Percentiles rank a stretch among this genome's conserved stretches.
phyloP scores from a whole-genome alignment of 2,888 invertebrate genomes.

The Eristalinus aeneus region DNA sequence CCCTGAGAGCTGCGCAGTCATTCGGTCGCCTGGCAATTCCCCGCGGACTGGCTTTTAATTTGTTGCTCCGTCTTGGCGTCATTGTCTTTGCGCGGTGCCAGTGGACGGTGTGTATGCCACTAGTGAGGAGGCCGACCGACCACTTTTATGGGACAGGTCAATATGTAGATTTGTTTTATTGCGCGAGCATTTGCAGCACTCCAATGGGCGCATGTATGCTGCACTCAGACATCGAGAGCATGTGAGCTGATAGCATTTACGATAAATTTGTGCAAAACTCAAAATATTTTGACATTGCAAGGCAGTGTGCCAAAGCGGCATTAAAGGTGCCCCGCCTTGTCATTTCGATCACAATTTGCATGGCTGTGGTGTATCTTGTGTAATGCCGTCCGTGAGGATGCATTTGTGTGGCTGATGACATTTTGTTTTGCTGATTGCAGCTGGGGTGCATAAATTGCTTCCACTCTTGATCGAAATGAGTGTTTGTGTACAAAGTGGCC shows the following conservation, averaged over 20 bases:
- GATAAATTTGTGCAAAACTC: conserved; percentile 78
- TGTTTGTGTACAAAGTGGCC: background rate
- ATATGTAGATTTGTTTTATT: conserved; percentile 71
- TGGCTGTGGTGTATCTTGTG: conserved; percentile 29
- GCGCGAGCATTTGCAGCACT: conserved; percentile 35
- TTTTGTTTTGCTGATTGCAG: conserved; percentile 56
- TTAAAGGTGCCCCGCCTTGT: conserved; percentile 60
- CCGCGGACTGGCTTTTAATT: conserved; percentile 63
- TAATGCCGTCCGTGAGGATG: conserved; percentile 2
- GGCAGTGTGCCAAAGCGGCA: conserved; percentile 50
- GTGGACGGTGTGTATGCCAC: conserved; percentile 10
- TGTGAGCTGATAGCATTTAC: conserved; percentile 76
- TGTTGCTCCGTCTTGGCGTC: conserved; percentile 51
- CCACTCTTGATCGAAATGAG: background rate
- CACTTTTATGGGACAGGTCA: conserved; percentile 64
- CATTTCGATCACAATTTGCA: conserved; percentile 55
- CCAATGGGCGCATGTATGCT: conserved; percentile 31
- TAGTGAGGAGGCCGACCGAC: conserved; percentile 13
- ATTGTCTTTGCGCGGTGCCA: conserved; percentile 38
- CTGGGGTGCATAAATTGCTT: conserved; percentile 52
- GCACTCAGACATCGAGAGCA: conserved; percentile 36
- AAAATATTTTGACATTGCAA: conserved; percentile 66
- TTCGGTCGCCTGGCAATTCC: conserved; percentile 51
- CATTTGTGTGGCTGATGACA: conserved; percentile 47
- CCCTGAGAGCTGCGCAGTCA: conserved; percentile 20